These are phyloP conservation scores for Anniella stebbinsi DNA, from an alignment of 2,797 vertebrate species.

Conservation along the genomic window DNA sequence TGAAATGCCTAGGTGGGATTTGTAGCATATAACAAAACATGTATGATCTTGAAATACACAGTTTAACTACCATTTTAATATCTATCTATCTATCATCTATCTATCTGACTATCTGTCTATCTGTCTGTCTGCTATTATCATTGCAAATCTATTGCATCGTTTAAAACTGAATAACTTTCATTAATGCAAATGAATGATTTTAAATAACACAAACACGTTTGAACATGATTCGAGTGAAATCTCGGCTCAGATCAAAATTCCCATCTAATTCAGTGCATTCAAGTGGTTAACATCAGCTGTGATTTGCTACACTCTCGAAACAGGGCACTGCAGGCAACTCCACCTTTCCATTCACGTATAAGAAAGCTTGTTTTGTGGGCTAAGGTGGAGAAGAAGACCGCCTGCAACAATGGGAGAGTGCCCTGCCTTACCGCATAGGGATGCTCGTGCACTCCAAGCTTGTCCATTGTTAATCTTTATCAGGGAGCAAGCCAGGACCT, in stretches of 20 bases:
- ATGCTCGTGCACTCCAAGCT: neutral
- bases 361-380: neutral
- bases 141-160: neutral
- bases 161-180: constrained; percentile 13
- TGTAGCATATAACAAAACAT: neutral
- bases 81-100: no score
- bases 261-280: neutral
- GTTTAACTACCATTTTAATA: neutral
- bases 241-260: neutral
- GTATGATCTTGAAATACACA: neutral
- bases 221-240: neutral
- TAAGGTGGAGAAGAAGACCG: neutral
- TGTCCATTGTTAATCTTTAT: neutral
- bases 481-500: neutral
- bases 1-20: neutral
- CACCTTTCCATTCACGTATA: neutral
- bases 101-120: no score
- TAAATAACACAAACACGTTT: neutral
- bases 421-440: no score
- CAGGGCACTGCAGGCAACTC: neutral
- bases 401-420: neutral
- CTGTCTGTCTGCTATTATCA: constrained; percentile 17
- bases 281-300: neutral
- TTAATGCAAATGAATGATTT: neutral
- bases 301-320: neutral